Percentiles rank a stretch among this genome's conserved stretches.
Evolutionary conservation across 1,140 invertebrate species (phyloP).

Genomic region (Zaprionus inermis): DNA sequence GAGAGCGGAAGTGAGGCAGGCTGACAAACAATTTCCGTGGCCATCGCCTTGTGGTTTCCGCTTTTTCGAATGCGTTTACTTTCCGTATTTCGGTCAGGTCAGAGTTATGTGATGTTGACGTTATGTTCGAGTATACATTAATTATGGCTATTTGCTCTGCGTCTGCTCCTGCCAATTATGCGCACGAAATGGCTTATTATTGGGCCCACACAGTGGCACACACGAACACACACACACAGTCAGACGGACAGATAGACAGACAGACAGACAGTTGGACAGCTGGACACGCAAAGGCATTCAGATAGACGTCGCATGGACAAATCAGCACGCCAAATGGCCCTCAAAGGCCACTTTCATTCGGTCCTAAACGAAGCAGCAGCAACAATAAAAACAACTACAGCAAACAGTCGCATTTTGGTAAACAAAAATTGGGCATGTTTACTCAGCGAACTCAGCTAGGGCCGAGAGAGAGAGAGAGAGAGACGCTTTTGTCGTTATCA

Average conservation of each 20-base stretch:
- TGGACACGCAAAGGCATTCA: slow-evolving; percentile 21
- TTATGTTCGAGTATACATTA: slow-evolving; percentile 70
- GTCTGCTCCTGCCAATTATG: slow-evolving; percentile 72
- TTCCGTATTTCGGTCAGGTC: slow-evolving; percentile 77
- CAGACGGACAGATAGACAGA: not conserved
- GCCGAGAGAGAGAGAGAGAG: not conserved
- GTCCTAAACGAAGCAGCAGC: slow-evolving; percentile 71
- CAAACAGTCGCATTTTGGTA: slow-evolving; percentile 47
- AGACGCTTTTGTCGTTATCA: slow-evolving; percentile 47
- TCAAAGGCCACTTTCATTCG: slow-evolving; percentile 66
- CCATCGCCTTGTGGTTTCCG: slow-evolving; percentile 42
- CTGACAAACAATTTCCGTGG: slow-evolving; percentile 67
- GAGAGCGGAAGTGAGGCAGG: slow-evolving; percentile 1
- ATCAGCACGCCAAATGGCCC: slow-evolving; percentile 72
- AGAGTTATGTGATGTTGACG: slow-evolving; percentile 77
- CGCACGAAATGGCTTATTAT: slow-evolving; percentile 81
- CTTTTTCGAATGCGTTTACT: slow-evolving; percentile 38
- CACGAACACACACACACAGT: slow-evolving; percentile 31
- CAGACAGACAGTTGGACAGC: not conserved
- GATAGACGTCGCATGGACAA: slow-evolving; percentile 39
- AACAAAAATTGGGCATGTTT: slow-evolving; percentile 76
- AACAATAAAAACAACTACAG: slow-evolving; percentile 16
- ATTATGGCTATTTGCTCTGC: slow-evolving; percentile 79
- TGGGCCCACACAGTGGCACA: slow-evolving; percentile 64
- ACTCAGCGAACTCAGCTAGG: slow-evolving; percentile 62